Base-by-base conservation (phyloP, 2,113 vertebrate species). In the Rana temporaria region DNA sequence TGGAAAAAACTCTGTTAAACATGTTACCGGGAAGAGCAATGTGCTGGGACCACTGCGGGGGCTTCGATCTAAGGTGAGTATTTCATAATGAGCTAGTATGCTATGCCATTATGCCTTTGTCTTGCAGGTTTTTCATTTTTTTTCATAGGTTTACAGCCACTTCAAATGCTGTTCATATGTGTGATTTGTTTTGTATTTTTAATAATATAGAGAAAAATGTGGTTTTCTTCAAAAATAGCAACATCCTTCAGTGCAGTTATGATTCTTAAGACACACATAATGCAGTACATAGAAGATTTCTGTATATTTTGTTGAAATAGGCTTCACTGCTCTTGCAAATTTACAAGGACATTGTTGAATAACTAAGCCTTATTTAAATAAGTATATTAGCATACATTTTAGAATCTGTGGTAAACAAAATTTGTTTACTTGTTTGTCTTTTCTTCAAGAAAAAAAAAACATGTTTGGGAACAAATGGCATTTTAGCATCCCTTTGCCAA, bases 281-380 rank as follows among this genome's bases (percentile, higher is more conserved):
- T 20, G 42, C 42, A 48, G 42, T 48, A 69, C 30, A 68, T 70
- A 30, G 52, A 79, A 42, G 19, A 68, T 68, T 32, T 38, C 64
- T 68, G 1, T 70, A 32, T 79, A 60, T 26, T 57, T 69, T 38
- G 9, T 34, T 62, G 1, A 62, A 62, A 80, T 52, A 59, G 22
- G 20, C 67, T 80, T 80, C 71, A 12, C 20, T 26, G 55, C n/a
- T 80, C 67, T 34, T 71, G 34, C 56, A 70, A 16, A 30, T 52
- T 71, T 80, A 20, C 78, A 70, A 80, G 66, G 56, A 70, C 66
- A 80, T 80, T 80, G 55, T 53, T 62, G 66, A 70, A 80, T 80
- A 38, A 70, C 65, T 70, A 79, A 79, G 9, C 2, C 53, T 69
- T 79, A 66, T 42, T 70, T 22, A 60, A 80, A 70, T n/a, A 5